Base-by-base conservation (phyloP, 2,888 invertebrate species). In the Cantharis rufa region DNA sequence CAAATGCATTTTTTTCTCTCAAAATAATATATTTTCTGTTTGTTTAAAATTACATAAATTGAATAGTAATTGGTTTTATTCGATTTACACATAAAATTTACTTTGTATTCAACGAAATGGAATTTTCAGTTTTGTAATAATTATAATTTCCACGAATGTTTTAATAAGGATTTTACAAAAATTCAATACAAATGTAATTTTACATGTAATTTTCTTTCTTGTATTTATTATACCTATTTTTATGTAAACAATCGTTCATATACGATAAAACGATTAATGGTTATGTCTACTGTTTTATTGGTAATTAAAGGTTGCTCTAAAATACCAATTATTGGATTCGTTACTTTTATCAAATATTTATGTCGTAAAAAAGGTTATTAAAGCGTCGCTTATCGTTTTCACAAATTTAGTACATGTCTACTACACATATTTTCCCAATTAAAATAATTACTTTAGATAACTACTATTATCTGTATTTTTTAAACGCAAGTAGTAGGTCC, bases 261-360 rank as follows among this genome's bases (percentile, higher is more conserved):
- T n/a, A n/a, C 48, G 48, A 48, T n/a, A 48, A 48, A 48, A 48
- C 48, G 5, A n/a, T 48, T n/a, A 48, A 48, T n/a, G 48, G n/a
- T n/a, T 48, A 48, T n/a, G n/a, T 48, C 48, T n/a, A 48, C n/a
- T 48, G 5, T 48, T 48, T 48, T 48, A 48, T 48, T 48, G 5
- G 48, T 48, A 48, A 48, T 48, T 48, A 48, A 48, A 48, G n/a
- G n/a, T 48, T 48, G 48, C n/a, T n/a, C 48, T 48, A n/a, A 48
- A 48, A n/a, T 7, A n/a, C n/a, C 48, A 48, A 48, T 48, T 48
- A 48, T 48, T 48, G 48, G 48, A 48, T 48, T n/a, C 48, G n/a
- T n/a, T n/a, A 48, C 9, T 48, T n/a, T 7, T 48, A 48, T 48
- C 48, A 48, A 48, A 48, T 48, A 48, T 48, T 48, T 48, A 48